Conservation (phyloP, 2,113 vertebrate species). For the Hippocampus barbouri region DNA sequence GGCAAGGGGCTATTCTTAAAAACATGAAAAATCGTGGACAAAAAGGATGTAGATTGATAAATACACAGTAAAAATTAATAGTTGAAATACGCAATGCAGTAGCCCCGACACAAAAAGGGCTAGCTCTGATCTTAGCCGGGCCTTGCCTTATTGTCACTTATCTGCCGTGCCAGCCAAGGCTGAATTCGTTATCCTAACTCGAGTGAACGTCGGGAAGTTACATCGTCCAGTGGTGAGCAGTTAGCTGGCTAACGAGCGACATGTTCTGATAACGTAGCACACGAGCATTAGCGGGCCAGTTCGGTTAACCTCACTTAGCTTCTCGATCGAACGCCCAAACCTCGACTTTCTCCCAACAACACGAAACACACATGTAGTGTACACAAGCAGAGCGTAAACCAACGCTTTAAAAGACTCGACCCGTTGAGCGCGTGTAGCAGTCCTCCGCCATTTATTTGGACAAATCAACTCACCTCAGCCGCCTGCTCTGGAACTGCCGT, state of each 20-base stretch:
- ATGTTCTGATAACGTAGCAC: background rate
- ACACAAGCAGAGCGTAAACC: background rate
- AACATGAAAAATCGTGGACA: too few relatives aligned
- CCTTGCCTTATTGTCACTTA: background rate
- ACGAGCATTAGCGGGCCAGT: background rate
- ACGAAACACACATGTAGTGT: background rate
- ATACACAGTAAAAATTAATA: too few relatives aligned
- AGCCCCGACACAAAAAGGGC: background rate
- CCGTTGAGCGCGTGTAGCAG: background rate
- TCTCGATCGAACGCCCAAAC: background rate
- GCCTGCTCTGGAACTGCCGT: constrained; percentile 56
- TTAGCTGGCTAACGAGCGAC: background rate
- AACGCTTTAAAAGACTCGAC: background rate
- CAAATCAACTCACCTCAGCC: constrained; percentile 53
- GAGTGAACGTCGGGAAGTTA: background rate
- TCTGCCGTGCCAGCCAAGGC: background rate
- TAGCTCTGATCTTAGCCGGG: background rate
- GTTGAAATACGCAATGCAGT: background rate
- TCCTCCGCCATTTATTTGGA: background rate
- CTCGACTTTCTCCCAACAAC: background rate
- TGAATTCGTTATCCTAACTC: background rate
- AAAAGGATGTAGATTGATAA: background rate
- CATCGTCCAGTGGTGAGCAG: background rate
- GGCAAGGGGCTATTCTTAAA: too few relatives aligned
- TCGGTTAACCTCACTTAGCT: background rate